These are phyloP conservation scores for Heliocidaris tuberculata DNA, from an alignment of 35 echinoderm and acorn worm genomes.

Conservation along the genomic window DNA sequence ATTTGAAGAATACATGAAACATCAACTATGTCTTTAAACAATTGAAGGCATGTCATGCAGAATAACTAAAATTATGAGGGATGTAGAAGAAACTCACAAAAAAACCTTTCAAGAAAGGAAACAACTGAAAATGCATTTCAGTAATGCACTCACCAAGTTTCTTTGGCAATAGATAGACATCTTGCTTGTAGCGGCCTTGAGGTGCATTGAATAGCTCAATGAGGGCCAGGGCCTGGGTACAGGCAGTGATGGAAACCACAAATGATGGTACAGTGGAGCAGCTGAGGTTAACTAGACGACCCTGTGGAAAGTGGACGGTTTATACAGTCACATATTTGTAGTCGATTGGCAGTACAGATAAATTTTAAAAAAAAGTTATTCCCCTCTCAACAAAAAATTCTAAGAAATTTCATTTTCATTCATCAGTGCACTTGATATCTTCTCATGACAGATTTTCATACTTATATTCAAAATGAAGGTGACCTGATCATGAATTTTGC, in stretches of 20 bases:
- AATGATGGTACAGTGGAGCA: slow-evolving; percentile 96
- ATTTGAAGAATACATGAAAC: not conserved
- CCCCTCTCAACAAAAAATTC: too few relatives aligned
- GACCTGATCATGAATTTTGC: too few relatives aligned
- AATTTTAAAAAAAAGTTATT: too few relatives aligned
- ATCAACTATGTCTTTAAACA: not conserved
- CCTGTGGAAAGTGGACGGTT: slow-evolving; percentile 42
- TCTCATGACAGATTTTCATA: too few relatives aligned
- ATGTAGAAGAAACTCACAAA: not conserved
- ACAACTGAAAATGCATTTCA: not conserved
- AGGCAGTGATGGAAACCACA: slow-evolving; percentile 94
- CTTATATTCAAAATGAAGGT: too few relatives aligned
- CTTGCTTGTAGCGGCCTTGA: slow-evolving; percentile 92
- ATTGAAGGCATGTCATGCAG: not conserved
- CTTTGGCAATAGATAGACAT: slow-evolving; percentile 97
- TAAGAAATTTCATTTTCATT: too few relatives aligned
- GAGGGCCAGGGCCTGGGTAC: slow-evolving; percentile 91
- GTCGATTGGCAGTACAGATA: too few relatives aligned
- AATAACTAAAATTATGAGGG: not conserved
- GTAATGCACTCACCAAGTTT: slow-evolving; percentile 79
- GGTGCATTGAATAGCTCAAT: slow-evolving; percentile 98
- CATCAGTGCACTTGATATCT: too few relatives aligned
- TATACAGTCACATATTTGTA: too few relatives aligned
- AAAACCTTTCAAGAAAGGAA: not conserved
- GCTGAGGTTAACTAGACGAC: slow-evolving; percentile 92